phyloP scores from a whole-genome alignment of 2,888 invertebrate genomes.

The Drosophila nr. medialis region DNA sequence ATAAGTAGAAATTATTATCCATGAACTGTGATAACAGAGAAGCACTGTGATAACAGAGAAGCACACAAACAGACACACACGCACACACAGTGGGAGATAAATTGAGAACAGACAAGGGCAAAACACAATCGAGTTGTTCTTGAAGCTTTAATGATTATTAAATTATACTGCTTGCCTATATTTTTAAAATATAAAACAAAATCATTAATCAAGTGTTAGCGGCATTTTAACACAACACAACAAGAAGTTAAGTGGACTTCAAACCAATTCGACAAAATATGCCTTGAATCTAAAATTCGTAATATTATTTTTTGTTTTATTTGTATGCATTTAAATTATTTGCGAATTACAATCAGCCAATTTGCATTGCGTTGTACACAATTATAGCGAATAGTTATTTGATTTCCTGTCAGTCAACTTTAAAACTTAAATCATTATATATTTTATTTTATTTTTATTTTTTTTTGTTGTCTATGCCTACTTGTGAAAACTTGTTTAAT shows the following conservation, averaged over 20 bases:
- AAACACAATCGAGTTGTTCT: conserved; percentile 2
- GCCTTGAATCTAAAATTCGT: not conserved
- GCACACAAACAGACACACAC: not conserved
- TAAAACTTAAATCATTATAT: not conserved
- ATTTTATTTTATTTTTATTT: not conserved
- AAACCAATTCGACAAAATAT: not conserved
- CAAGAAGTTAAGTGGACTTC: not conserved
- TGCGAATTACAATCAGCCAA: not conserved
- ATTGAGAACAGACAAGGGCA: conserved; percentile 19
- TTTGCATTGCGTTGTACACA: not conserved
- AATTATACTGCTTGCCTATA: not conserved
- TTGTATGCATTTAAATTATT: not conserved
- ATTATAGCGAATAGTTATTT: conserved; percentile 1
- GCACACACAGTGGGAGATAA: conserved; percentile 3
- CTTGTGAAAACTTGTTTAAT: conserved; percentile 30
- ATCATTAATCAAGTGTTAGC: conserved; percentile 16
- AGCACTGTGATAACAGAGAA: conserved; percentile 17
- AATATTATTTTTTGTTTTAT: not conserved
- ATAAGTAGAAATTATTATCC: conserved; percentile 14
- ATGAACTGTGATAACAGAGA: conserved; percentile 19
- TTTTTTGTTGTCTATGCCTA: not conserved
- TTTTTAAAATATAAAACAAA: not conserved
- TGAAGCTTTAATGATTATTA: conserved; percentile 2
- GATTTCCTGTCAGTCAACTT: conserved; percentile 11
- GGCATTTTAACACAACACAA: conserved; percentile 1